Evolutionary conservation across 2,113 vertebrate genomes (phyloP).

Genomic region (Acanthisitta chloris): DNA sequence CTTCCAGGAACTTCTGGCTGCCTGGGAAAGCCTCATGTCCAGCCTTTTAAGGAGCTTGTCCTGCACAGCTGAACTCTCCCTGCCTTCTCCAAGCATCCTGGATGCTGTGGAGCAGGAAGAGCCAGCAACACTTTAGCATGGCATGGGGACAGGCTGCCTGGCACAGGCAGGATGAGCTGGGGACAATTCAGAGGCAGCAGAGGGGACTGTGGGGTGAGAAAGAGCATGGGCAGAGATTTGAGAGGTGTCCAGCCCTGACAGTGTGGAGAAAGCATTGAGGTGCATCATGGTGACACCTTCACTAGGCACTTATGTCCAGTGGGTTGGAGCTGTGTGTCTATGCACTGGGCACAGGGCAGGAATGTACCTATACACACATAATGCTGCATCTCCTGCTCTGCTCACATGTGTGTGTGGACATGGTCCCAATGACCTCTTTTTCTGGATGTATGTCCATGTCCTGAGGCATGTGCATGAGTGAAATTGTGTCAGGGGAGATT

Average conservation of each 20-base stretch:
- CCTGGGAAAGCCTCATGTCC: not conserved
- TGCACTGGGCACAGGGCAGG: rapidly evolving
- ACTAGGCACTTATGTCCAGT: rapidly evolving
- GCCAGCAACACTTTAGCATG: not conserved
- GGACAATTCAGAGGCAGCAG: not conserved
- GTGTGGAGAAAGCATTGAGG: not conserved
- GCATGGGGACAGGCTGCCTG: not conserved
- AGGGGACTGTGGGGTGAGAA: too few relatives aligned
- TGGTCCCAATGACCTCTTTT: rapidly evolving
- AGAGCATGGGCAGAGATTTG: not conserved
- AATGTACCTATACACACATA: too few relatives aligned
- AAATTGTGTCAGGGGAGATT: too few relatives aligned
- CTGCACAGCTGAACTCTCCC: not conserved
- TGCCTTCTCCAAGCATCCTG: not conserved
- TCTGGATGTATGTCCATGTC: not conserved
- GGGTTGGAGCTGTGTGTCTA: not conserved
- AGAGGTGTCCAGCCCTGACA: not conserved
- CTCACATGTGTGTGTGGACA: rapidly evolving
- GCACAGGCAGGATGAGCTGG: rapidly evolving
- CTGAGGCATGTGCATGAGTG: too few relatives aligned
- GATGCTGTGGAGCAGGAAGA: rapidly evolving
- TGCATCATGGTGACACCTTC: not conserved
- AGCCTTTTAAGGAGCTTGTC: conserved; percentile 20
- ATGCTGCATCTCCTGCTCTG: not conserved
- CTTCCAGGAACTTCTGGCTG: conserved; percentile 52